A percentile compares a stretch with the other conserved stretches of the same genome.
Conservation (phyloP, 2,797 vertebrate genomes). For the Trachops cirrhosus region DNA sequence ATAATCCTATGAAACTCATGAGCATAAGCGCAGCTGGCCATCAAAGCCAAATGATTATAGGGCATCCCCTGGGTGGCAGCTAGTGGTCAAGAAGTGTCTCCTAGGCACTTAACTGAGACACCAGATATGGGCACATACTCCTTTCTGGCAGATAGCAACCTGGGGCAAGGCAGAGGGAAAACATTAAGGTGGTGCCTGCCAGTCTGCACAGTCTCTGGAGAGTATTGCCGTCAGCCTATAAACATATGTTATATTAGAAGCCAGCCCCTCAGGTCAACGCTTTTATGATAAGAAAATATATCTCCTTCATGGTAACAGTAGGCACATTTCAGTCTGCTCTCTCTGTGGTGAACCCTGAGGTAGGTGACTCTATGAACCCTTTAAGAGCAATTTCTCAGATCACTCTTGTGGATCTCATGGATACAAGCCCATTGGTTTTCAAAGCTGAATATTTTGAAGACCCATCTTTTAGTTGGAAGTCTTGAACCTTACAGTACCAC, state of each 20-base stretch:
- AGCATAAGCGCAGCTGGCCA: not conserved
- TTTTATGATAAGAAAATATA: not conserved
- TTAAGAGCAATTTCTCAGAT: not conserved
- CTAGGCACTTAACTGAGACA: not conserved
- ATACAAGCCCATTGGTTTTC: not conserved
- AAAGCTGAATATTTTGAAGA: not conserved
- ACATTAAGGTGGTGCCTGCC: not conserved
- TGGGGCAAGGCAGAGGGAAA: not conserved
- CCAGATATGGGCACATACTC: not conserved
- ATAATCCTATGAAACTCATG: not conserved
- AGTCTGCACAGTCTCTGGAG: not conserved
- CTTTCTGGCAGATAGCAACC: not conserved
- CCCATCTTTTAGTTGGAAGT: not conserved
- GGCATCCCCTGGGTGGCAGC: not conserved
- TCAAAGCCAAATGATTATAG: not conserved
- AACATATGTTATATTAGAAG: not conserved
- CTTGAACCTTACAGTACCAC: not conserved
- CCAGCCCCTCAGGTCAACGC: not conserved
- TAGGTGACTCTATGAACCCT: not conserved
- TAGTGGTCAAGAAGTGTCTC: not conserved
- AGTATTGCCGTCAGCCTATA: not conserved
- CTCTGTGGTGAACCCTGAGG: not conserved
- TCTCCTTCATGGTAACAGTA: not conserved
- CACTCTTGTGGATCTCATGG: not conserved
- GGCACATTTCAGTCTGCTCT: not conserved